Base-by-base conservation (phyloP, 2,888 invertebrate species). In the Mythimna albipuncta region DNA sequence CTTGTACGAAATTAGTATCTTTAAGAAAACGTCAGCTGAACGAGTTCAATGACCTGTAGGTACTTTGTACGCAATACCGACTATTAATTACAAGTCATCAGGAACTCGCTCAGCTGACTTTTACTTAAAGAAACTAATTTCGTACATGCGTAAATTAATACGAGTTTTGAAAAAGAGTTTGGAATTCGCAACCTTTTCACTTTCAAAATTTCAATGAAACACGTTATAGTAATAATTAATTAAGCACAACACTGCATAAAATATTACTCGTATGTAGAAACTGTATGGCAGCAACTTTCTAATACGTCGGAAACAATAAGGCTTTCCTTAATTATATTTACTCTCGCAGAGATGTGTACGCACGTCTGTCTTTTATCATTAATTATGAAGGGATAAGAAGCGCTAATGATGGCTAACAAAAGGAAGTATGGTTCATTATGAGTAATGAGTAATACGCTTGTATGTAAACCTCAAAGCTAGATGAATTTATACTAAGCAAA, bases 241-340 rank as follows among this genome's bases (percentile, higher is more conserved):
- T n/a, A 52, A 1, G 19, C 19, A 19, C 7, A 52, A 52, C 50
- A 55, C 21, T 21, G 10, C 11, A 5, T 21, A 54, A 11, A 21
- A 5, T 50, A 9, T 21, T 13, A n/a, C n/a, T 67, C 61, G 55
- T 67, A 11, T 13, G 9, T 7, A 2, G 6, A 11, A 32, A 1
- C 26, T 35, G 1, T 19, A 38, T 13, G 6, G n/a, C 38, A 62
- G 4, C 21, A 9, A 59, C 6, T 63, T 59, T 65, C 63, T 58
- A 58, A 66, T 35, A 66, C 35, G 76, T 76, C 50, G 41, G 11
- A 55, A 81, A 69, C 70, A 78, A 78, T 75, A 69, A 66, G n/a
- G 65, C 41, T 58, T 66, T 58, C 47, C 57, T 57, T 77, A 66
- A 81, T 81, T 81, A 77, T 79, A 77, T 71, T 64, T 79, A n/a